A percentile compares a stretch with the other conserved stretches of the same genome.
phyloP scores from a whole-genome alignment of 2,113 vertebrate species.

The Ancistrus triradiatus region DNA sequence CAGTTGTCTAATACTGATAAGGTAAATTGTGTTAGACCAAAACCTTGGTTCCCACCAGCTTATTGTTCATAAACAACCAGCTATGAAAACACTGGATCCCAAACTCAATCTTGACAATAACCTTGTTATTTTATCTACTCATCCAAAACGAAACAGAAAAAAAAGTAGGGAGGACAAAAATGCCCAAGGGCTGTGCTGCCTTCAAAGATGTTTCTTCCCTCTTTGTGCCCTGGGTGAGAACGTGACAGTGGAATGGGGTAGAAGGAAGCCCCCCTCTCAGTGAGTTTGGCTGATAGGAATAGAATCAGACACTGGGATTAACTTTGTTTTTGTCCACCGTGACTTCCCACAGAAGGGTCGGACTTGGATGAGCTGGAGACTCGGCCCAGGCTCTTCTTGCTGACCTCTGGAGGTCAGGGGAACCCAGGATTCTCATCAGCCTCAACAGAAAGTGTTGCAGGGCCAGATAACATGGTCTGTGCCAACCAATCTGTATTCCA shows the following conservation, averaged over 20 bases:
- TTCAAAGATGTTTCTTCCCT: constrained; percentile 69
- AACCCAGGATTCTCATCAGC: constrained; percentile 33
- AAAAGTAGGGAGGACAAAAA: constrained; percentile 49
- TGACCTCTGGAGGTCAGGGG: constrained; percentile 59
- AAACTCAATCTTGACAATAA: constrained; percentile 70
- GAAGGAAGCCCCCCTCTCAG: constrained; percentile 70
- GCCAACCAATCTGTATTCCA: too few species aligned
- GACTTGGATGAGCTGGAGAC: constrained; percentile 64
- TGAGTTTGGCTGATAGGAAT: constrained; percentile 71
- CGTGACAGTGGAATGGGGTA: constrained; percentile 55
- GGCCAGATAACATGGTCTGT: too few species aligned
- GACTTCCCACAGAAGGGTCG: constrained; percentile 70
- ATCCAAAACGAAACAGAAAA: constrained; percentile 59
- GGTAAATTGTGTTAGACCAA: too few species aligned
- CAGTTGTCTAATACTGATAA: too few species aligned
- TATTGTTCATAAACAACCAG: constrained; percentile 60
- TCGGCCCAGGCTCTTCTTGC: constrained; percentile 53
- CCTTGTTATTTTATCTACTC: constrained; percentile 71
- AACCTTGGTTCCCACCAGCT: constrained; percentile 65
- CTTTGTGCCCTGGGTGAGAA: constrained; percentile 63
- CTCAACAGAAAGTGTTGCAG: too few species aligned
- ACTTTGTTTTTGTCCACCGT: constrained; percentile 65
- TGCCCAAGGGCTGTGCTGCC: constrained; percentile 66
- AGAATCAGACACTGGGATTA: constrained; percentile 77
- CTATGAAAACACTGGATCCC: constrained; percentile 64